A percentile compares a stretch with the other conserved stretches of the same genome.
These are phyloP conservation scores for Anthrax anthrax DNA, from an alignment of 2,888 invertebrate species.

Conservation along the genomic window DNA sequence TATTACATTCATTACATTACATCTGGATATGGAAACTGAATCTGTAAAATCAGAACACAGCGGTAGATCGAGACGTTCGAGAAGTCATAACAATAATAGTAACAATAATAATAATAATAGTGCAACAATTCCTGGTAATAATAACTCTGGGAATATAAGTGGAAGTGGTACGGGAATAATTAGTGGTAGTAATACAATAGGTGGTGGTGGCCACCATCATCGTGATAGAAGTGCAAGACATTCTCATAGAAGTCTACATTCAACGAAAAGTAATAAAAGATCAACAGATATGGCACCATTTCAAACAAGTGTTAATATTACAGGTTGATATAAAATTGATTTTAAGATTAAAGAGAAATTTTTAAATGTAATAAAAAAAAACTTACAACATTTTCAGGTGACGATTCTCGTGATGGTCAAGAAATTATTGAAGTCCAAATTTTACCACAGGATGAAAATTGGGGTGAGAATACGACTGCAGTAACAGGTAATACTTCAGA, in stretches of 20 bases:
- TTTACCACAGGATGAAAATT: constrained; percentile 90
- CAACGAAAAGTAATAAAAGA: constrained; percentile 43
- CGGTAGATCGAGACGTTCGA: constrained; percentile 60
- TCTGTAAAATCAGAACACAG: constrained; percentile 87
- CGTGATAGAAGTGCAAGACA: constrained; percentile 44
- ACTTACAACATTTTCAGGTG: constrained; percentile 33
- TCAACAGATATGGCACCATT: constrained; percentile 63
- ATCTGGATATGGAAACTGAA: constrained; percentile 70
- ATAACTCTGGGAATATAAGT: not conserved
- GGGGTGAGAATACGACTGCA: constrained; percentile 98
- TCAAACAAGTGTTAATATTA: constrained; percentile 71
- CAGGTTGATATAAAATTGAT: constrained; percentile 29
- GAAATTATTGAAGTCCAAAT: constrained; percentile 95
- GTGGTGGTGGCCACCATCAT: constrained; percentile 38
- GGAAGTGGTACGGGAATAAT: constrained; percentile 15
- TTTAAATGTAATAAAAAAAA: not conserved
- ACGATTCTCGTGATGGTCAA: constrained; percentile 63
- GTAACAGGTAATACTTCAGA: constrained; percentile 94
- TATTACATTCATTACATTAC: not conserved
- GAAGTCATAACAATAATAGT: constrained; percentile 37
- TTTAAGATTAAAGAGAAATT: not conserved
- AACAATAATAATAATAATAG: constrained; percentile 13
- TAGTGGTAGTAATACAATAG: constrained; percentile 5
- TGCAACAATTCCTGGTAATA: constrained; percentile 9
- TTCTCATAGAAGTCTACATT: constrained; percentile 44